Evolutionary conservation across 2,797 vertebrate species (phyloP).

Genomic region (Parotocinclus haroldoi): DNA sequence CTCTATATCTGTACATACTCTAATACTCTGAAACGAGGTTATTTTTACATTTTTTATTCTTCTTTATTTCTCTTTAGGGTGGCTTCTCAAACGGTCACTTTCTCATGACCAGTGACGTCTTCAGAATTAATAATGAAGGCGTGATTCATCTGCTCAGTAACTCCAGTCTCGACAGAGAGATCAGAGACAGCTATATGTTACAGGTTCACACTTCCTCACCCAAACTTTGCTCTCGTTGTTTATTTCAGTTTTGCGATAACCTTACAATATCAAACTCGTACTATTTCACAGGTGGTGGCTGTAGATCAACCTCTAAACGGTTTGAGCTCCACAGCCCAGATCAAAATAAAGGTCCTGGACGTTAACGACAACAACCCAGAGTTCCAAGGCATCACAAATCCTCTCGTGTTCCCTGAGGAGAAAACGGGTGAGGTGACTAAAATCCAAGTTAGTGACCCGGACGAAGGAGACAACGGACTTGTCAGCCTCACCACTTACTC

Average conservation of each 20-base stretch:
- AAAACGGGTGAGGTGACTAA: slow-evolving; percentile 44
- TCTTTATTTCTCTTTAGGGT: slow-evolving; percentile 57
- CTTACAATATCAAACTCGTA: not conserved
- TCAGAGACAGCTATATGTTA: slow-evolving; percentile 59
- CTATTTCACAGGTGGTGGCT: slow-evolving; percentile 65
- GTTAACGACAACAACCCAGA: slow-evolving; percentile 79
- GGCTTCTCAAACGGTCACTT: slow-evolving; percentile 75
- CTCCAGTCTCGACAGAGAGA: slow-evolving; percentile 73
- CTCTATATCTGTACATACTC: too few species aligned
- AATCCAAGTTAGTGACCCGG: slow-evolving; percentile 62
- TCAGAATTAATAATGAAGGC: slow-evolving; percentile 67
- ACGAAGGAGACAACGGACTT: slow-evolving; percentile 65
- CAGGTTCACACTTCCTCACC: slow-evolving; percentile 53
- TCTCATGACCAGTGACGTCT: slow-evolving; percentile 57
- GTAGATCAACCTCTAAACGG: slow-evolving; percentile 63
- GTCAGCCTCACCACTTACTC: slow-evolving; percentile 57
- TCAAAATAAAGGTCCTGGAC: slow-evolving; percentile 72
- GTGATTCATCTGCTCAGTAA: slow-evolving; percentile 63
- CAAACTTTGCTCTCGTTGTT: slow-evolving; percentile 4
- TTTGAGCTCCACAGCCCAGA: slow-evolving; percentile 64
- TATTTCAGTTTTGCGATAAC: not conserved
- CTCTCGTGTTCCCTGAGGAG: slow-evolving; percentile 59
- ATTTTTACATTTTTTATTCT: too few species aligned
- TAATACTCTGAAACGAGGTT: too few species aligned
- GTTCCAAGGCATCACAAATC: slow-evolving; percentile 63